Evolutionary conservation across 2,888 invertebrate species (phyloP).

Genomic region (Drosophila fungiperda): DNA sequence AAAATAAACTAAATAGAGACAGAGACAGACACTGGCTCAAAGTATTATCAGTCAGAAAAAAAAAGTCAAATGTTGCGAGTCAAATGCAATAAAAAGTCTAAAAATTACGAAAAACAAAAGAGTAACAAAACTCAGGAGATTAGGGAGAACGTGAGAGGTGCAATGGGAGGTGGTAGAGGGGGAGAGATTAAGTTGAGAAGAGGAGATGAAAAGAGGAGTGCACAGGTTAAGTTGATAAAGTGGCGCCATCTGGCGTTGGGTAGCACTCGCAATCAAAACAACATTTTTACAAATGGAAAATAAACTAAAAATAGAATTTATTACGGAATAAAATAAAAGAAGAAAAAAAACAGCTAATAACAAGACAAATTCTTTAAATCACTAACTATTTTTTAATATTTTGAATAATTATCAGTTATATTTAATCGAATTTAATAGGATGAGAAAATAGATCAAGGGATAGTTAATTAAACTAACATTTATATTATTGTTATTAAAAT

Average conservation of each 20-base stretch:
- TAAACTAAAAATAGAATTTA: conserved; percentile 12
- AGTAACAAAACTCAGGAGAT: conserved; percentile 40
- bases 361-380: background rate
- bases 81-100: conserved; percentile 53
- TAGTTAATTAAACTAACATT: background rate
- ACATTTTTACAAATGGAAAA: conserved; percentile 24
- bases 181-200: background rate
- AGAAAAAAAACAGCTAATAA: background rate
- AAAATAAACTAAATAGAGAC: conserved; percentile 34
- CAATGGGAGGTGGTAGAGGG: background rate
- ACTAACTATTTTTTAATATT: background rate
- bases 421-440: background rate
- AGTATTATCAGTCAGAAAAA: conserved; percentile 57
- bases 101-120: conserved; percentile 30
- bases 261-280: background rate
- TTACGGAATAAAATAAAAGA: background rate
- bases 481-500: background rate
- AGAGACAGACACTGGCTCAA: conserved; percentile 40
- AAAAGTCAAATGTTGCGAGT: conserved; percentile 37
- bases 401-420: background rate
- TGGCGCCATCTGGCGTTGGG: conserved; percentile 47
- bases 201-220: no score
- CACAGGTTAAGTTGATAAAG: background rate
- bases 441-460: background rate
- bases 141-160: conserved; percentile 7